Percentiles rank a stretch among this genome's conserved stretches.
These are phyloP conservation scores for Arctocebus calabarensis DNA, from an alignment of 2,797 vertebrate genomes.

Conservation along the genomic window DNA sequence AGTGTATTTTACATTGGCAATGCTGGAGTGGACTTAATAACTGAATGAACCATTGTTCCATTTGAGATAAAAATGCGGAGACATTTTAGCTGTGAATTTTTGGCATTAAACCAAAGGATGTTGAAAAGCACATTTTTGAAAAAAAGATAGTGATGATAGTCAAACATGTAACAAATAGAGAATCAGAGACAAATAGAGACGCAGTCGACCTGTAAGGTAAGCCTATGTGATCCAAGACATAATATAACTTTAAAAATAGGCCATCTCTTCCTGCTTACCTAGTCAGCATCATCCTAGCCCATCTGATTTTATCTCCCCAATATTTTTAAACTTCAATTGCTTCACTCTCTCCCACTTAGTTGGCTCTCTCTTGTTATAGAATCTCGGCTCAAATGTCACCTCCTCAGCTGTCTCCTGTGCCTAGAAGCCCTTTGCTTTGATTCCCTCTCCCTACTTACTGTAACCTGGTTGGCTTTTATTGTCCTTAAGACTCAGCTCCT, in stretches of 20 bases:
- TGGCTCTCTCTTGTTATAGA: background rate
- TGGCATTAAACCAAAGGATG: slow-evolving; percentile 29
- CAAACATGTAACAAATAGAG: background rate
- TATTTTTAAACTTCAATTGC: slow-evolving; percentile 21
- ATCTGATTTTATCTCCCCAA: slow-evolving; percentile 11
- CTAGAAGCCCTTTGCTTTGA: background rate
- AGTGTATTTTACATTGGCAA: slow-evolving; percentile 14
- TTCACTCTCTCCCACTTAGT: background rate
- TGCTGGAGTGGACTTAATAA: background rate
- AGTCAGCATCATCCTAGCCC: background rate
- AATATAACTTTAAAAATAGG: background rate
- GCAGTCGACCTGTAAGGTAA: background rate
- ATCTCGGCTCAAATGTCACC: background rate
- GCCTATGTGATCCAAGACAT: background rate
- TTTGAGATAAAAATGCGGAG: slow-evolving; percentile 53
- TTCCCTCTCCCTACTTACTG: background rate
- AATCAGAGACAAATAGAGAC: background rate
- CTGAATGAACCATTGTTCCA: background rate
- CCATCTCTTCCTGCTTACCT: background rate
- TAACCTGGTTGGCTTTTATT: background rate
- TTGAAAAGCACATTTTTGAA: background rate
- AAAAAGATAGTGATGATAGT: slow-evolving; percentile 45
- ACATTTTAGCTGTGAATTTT: slow-evolving; percentile 32
- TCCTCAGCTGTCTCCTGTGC: background rate
- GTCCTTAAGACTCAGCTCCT: background rate